A percentile compares a stretch with the other conserved stretches of the same genome.
phyloP scores from a whole-genome alignment of 2,113 vertebrate species.

The Melanerpes formicivorus region DNA sequence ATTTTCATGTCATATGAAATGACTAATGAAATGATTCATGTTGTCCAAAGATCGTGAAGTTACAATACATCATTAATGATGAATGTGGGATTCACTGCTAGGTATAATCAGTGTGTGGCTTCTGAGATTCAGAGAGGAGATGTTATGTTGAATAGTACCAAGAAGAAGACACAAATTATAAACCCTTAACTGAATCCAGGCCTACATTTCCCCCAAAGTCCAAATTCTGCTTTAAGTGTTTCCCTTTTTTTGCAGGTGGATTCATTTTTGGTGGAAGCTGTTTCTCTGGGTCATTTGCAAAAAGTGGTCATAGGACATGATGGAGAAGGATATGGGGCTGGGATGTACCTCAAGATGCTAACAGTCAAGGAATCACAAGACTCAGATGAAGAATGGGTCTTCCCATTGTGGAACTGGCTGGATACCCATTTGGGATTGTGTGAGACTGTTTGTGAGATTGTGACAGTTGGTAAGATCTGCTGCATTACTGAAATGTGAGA shows the following conservation, averaged over 20 bases:
- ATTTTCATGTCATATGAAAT: not conserved
- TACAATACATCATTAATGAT: not conserved
- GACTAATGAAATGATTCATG: not conserved
- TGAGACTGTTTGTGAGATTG: conserved; percentile 47
- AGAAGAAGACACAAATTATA: not conserved
- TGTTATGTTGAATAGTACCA: not conserved
- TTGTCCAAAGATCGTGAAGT: not conserved
- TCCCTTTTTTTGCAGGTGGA: conserved; percentile 23
- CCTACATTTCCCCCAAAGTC: not conserved
- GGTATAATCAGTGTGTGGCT: not conserved
- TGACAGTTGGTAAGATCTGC: conserved; percentile 25
- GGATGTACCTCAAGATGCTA: conserved; percentile 63
- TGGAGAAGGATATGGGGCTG: conserved; percentile 55
- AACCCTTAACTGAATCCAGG: not conserved
- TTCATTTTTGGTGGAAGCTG: conserved; percentile 60
- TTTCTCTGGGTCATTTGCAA: conserved; percentile 57
- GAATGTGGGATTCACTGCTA: not conserved
- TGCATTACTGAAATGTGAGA: not conserved
- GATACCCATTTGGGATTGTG: conserved; percentile 57
- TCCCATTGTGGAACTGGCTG: conserved; percentile 64
- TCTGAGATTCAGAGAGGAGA: not conserved
- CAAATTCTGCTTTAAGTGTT: not conserved
- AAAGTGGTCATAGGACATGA: conserved; percentile 63
- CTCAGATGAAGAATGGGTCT: conserved; percentile 61
- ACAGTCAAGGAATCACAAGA: conserved; percentile 54